Evolutionary conservation across 2,797 vertebrate genomes (phyloP).

Genomic region (Acanthornis magna): DNA sequence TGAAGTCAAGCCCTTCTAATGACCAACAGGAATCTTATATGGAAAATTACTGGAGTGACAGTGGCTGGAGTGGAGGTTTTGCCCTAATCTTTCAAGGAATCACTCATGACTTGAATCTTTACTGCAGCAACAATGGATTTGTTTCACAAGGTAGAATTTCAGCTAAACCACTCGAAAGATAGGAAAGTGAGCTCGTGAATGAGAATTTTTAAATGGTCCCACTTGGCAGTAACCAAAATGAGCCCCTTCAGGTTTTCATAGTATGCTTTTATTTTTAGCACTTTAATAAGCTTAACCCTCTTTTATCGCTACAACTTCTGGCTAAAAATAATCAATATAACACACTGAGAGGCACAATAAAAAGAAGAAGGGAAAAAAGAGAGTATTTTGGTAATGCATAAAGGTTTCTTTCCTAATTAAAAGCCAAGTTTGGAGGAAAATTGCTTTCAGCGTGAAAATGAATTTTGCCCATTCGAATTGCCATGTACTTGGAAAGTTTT

Average conservation of each 20-base stretch:
- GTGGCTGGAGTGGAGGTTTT: not conserved
- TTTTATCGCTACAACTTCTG: not conserved
- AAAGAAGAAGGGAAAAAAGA: not conserved
- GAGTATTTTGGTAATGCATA: not conserved
- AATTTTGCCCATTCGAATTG: not conserved
- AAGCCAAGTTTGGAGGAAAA: conserved; percentile 1
- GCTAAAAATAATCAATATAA: conserved; percentile 15
- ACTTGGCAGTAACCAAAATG: conserved; percentile 26
- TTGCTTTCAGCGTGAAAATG: not conserved
- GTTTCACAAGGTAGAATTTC: not conserved
- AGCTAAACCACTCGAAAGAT: not conserved
- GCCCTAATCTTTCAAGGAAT: not conserved
- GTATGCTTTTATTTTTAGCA: conserved; percentile 12
- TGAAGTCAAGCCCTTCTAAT: not conserved
- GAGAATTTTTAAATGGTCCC: not conserved
- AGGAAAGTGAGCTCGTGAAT: not conserved
- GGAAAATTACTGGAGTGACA: not conserved
- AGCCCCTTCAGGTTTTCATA: conserved; percentile 12
- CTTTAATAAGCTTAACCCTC: conserved; percentile 33
- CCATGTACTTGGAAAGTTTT: not conserved
- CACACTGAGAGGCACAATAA: not conserved
- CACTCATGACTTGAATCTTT: not conserved
- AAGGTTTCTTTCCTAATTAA: conserved; percentile 21
- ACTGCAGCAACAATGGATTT: not conserved
- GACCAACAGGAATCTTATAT: not conserved